Evolutionary conservation across 2,113 vertebrate species (phyloP), one percentile per base, ranked within the genome.

Genomic region (Falcunculus frontatus): DNA sequence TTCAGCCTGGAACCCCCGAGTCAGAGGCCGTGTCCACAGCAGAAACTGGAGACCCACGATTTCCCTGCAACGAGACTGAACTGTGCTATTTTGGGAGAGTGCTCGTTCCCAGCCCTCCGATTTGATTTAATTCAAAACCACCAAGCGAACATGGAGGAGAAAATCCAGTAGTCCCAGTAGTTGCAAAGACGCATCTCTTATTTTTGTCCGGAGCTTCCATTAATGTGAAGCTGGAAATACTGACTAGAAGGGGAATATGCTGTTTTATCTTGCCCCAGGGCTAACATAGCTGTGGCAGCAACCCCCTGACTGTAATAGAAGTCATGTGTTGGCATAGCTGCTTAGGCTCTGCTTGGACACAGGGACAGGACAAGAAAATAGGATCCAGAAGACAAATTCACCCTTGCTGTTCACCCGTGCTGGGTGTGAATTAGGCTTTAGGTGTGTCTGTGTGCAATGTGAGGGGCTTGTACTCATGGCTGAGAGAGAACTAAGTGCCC

Each of bases 401-500:
- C 12, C 29, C 67, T 80, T 23, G n/a, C 47, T 68, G 17, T 49
- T 87, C 37, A 33, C 44, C 44, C 2, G 0, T 32, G 33, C 75
- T 62, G 52, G 37, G 41, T 11, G 13, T 42, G 74, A 93, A 65
- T 62, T 68, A 32, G 72, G 18, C 27, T 86, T 53, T 35, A 39
- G 21, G 13, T 29, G 53, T 10, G 19, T 41, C 16, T 7, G 3
- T 19, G 27, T 23, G 32, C 0, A 0, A 5, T 26, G 37, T 33
- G 63, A 62, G 89, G 35, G 25, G 5, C 39, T 88, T 37, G 27
- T 35, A 5, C 72, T 57, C 25, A 63, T 7, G 13, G 23, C 17
- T 26, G 0, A 0, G 3, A 30, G 10, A 9, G 7, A 63, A 42
- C 11, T 4, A n/a, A 55, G 53, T 47, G 13, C 7, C 4, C 33